Evolutionary conservation across 2,888 invertebrate species (phyloP), one percentile per base, ranked within the genome.

Genomic region (Phymatocera aterrima): DNA sequence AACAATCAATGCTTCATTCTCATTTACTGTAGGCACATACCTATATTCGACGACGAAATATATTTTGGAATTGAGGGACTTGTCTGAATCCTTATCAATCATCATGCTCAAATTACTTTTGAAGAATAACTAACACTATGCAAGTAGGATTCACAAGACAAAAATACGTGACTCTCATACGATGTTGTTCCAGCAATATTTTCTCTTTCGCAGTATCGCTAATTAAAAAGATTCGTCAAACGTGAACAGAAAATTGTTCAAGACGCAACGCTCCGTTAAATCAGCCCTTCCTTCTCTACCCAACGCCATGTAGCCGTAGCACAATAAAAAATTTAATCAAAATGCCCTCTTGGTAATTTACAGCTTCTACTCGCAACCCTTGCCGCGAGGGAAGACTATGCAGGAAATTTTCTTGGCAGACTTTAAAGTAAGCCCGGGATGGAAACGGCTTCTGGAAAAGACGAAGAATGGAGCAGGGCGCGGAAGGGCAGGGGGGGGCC

Each of bases 241-340:
- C 57, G 54, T 10, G 43, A 75, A 75, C 60, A 40, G 75, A 37
- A 75, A 75, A 60, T 57, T 57, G 8, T 75, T 60, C 57, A 8
- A 60, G 57, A 75, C 43, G 43, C 24, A 12, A 34, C 24, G 24
- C 54, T 54, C 40, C 57, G 75, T 75, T 75, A 75, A 75, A 75
- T 75, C 75, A 75, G 31, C 40, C 72, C 68, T 37, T 75, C 43
- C 57, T 57, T 21, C 75, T 2, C 28, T n/a, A 37, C 28, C 40
- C 40, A 21, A 6, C 15, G 6, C 28, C 10, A 40, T 34, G 83
- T 83, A 85, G 85, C 84, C 82, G 83, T 78, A 83, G 84, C 84
- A 88, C 88, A 88, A 90, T 90, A 90, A 90, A 90, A 90, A 90
- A 89, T 90, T 90, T 90, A 90, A 90, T 90, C 90, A 90, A 90